phyloP scores from a whole-genome alignment of 2,888 invertebrate species.

The Drosophila vallismaia region DNA sequence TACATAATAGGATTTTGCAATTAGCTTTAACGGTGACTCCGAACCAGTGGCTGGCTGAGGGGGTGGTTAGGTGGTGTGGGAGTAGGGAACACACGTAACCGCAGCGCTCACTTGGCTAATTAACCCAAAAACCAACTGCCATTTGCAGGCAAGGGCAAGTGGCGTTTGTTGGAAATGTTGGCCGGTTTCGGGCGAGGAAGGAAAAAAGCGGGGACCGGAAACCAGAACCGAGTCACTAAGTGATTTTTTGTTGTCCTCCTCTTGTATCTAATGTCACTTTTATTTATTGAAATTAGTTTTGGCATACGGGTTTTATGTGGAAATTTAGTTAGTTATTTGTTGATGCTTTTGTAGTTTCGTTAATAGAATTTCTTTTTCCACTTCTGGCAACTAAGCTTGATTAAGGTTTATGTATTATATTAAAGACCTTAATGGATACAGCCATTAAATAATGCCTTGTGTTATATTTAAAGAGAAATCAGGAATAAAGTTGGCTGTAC shows the following conservation, averaged over 20 bases:
- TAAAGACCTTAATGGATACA: not conserved
- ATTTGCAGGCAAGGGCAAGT: slow-evolving; percentile 59
- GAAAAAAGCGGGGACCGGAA: slow-evolving; percentile 17
- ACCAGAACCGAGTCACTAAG: slow-evolving; percentile 55
- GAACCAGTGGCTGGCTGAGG: slow-evolving; percentile 28
- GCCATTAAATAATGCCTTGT: not conserved
- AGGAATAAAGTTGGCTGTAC: not conserved
- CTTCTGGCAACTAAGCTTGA: not conserved
- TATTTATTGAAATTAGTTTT: slow-evolving; percentile 72
- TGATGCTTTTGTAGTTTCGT: slow-evolving; percentile 3
- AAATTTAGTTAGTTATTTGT: slow-evolving; percentile 30
- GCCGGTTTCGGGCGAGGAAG: slow-evolving; percentile 8
- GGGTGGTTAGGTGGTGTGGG: slow-evolving; percentile 31
- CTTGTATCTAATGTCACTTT: slow-evolving; percentile 61
- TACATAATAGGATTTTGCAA: slow-evolving; percentile 81
- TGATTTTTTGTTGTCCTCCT: slow-evolving; percentile 49
- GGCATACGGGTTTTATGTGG: slow-evolving; percentile 39
- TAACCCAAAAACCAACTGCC: slow-evolving; percentile 71
- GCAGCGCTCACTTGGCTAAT: slow-evolving; percentile 70
- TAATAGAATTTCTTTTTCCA: slow-evolving; percentile 9
- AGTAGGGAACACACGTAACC: slow-evolving; percentile 61
- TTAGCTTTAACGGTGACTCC: slow-evolving; percentile 54
- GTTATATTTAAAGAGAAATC: not conserved
- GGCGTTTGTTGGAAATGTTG: slow-evolving; percentile 30
- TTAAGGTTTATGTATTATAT: not conserved